A percentile compares a stretch with the other conserved stretches of the same genome.
Evolutionary conservation across 2,888 invertebrate species (phyloP).

Genomic region (Drosophila paramelanica): DNA sequence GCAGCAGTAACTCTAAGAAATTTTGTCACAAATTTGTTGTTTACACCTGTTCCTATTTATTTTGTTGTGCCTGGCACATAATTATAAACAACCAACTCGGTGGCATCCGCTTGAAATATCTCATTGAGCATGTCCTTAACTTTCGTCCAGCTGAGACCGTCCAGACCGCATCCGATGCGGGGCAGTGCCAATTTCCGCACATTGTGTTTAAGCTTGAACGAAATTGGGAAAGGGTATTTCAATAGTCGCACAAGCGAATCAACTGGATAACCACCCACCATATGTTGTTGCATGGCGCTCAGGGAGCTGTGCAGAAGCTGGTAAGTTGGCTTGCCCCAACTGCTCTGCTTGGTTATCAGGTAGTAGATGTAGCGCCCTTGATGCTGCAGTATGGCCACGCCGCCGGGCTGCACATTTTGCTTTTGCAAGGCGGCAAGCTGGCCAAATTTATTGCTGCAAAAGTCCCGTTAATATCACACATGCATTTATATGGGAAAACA

Average conservation of each 20-base stretch:
- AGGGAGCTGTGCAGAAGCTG: constrained; percentile 84
- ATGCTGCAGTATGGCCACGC: constrained; percentile 85
- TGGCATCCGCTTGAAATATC: constrained; percentile 85
- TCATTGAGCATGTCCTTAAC: constrained; percentile 86
- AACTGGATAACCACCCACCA: constrained; percentile 68
- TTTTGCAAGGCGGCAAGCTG: constrained; percentile 66
- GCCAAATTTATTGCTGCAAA: constrained; percentile 80
- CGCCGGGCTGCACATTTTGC: constrained; percentile 84
- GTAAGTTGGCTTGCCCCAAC: constrained; percentile 86
- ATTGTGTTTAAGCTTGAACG: constrained; percentile 81
- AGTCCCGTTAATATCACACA: neutral
- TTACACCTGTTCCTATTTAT: constrained; percentile 25
- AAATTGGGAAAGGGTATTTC: too few species aligned
- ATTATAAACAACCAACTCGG: constrained; percentile 86
- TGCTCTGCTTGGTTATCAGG: constrained; percentile 87
- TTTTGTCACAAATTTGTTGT: neutral
- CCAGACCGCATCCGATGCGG: constrained; percentile 88
- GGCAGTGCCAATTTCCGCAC: constrained; percentile 88
- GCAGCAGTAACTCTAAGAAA: constrained; percentile 10
- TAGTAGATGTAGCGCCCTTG: constrained; percentile 86
- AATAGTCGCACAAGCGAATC: neutral
- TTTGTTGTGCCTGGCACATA: constrained; percentile 65
- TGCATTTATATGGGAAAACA: too few species aligned
- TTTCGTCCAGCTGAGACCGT: constrained; percentile 87
- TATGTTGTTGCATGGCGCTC: constrained; percentile 80